phyloP scores from a whole-genome alignment of 1,140 invertebrate species.

The Ips typographus region DNA sequence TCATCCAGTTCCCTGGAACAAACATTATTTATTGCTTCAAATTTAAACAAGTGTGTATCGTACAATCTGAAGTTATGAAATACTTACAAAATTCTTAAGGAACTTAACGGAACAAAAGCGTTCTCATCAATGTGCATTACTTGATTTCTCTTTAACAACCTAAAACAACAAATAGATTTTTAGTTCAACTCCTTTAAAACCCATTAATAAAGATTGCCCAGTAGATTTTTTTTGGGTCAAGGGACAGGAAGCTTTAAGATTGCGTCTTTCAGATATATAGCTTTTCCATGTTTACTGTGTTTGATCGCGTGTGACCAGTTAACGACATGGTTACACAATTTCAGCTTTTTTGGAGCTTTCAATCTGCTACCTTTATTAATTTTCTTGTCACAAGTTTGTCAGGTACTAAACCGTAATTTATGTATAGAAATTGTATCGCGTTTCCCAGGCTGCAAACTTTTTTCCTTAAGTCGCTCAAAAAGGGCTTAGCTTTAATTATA shows the following conservation, averaged over 20 bases:
- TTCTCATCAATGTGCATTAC: constrained; percentile 64
- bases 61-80: neutral
- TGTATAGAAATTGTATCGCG: too few species aligned
- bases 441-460: too few species aligned
- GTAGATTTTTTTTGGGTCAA: neutral
- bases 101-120: constrained; percentile 65
- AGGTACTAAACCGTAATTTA: too few species aligned
- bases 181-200: too few species aligned
- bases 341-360: neutral
- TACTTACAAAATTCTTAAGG: constrained; percentile 72
- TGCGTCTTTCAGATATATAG: constrained; percentile 14
- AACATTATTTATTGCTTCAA: constrained; percentile 27
- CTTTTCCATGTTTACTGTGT: constrained; percentile 20
- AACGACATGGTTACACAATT: constrained; percentile 2
- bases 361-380: too few species aligned
- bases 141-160: constrained; percentile 69
- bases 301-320: constrained; percentile 9
- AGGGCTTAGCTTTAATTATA: too few species aligned
- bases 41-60: neutral
- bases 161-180: constrained; percentile 48
- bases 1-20: constrained; percentile 71
- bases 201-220: neutral
- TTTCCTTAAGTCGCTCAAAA: too few species aligned
- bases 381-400: neutral
- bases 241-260: neutral